Conservation (phyloP, 2,888 invertebrate species). For the Hypercompe scribonia region DNA sequence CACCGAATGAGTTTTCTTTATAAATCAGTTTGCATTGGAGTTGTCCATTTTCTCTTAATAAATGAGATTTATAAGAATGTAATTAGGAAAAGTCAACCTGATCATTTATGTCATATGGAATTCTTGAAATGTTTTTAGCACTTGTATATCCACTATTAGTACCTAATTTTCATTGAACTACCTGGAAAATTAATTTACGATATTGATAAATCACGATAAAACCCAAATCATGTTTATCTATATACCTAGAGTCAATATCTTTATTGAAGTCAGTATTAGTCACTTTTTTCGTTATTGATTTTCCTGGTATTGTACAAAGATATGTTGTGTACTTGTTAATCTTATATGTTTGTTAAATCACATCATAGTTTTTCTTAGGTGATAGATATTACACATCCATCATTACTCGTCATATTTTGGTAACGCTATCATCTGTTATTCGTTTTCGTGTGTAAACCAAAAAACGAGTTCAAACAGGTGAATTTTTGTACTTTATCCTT, state of each 20-base stretch:
- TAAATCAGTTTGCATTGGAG: background rate
- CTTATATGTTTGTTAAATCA: background rate
- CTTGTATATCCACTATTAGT: background rate
- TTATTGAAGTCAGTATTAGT: background rate
- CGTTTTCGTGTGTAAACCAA: background rate
- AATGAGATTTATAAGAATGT: constrained; percentile 48
- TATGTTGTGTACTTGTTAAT: background rate
- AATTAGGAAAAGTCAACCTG: constrained; percentile 66
- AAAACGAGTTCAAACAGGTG: background rate
- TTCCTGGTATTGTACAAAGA: constrained; percentile 7
- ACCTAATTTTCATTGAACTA: background rate
- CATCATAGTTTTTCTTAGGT: background rate
- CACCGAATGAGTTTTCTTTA: background rate
- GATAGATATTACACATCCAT: background rate
- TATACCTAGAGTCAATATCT: background rate
- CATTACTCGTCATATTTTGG: background rate
- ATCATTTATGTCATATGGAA: constrained; percentile 71
- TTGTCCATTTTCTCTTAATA: background rate
- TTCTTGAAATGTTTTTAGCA: constrained; percentile 59
- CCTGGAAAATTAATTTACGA: background rate
- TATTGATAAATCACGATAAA: constrained; percentile 11
- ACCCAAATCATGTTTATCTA: background rate
- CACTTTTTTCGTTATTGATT: background rate
- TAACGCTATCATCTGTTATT: background rate
- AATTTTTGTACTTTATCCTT: background rate